phyloP scores from a whole-genome alignment of 2,888 invertebrate genomes.

The Drosophila demipolita region DNA sequence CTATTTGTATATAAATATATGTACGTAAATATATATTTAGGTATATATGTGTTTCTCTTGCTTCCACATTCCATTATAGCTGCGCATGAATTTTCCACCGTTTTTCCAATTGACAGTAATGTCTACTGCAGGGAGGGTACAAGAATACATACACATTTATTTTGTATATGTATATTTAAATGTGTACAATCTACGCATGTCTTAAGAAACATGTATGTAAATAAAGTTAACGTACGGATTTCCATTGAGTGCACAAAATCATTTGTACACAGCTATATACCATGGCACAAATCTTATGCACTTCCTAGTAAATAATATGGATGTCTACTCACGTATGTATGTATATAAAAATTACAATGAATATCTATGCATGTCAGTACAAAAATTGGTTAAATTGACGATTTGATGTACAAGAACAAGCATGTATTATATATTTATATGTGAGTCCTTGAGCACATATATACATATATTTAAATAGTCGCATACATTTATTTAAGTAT shows the following conservation, averaged over 20 bases:
- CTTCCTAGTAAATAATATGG: background rate
- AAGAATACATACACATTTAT: slow-evolving; percentile 17
- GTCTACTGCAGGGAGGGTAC: slow-evolving; percentile 11
- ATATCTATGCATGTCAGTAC: background rate
- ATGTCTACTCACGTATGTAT: background rate
- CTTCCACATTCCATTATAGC: slow-evolving; percentile 53
- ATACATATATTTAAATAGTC: background rate
- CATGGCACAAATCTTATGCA: background rate
- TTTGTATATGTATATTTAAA: slow-evolving; percentile 1
- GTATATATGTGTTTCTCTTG: slow-evolving; percentile 25
- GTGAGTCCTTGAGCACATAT: background rate
- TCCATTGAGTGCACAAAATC: background rate
- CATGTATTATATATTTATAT: background rate
- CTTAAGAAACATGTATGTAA: slow-evolving; percentile 2
- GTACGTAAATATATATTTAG: background rate
- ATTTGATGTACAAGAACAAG: background rate
- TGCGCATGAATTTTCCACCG: slow-evolving; percentile 62
- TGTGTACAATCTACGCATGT: background rate
- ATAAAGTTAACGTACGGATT: background rate
- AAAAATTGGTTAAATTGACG: background rate
- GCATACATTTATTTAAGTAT: background rate
- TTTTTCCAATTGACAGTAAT: slow-evolving; percentile 51
- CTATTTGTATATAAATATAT: background rate
- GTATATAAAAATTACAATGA: background rate
- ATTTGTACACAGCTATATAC: background rate